Conservation (phyloP, 2,888 invertebrate species). For the Hofmannophila pseudospretella region DNA sequence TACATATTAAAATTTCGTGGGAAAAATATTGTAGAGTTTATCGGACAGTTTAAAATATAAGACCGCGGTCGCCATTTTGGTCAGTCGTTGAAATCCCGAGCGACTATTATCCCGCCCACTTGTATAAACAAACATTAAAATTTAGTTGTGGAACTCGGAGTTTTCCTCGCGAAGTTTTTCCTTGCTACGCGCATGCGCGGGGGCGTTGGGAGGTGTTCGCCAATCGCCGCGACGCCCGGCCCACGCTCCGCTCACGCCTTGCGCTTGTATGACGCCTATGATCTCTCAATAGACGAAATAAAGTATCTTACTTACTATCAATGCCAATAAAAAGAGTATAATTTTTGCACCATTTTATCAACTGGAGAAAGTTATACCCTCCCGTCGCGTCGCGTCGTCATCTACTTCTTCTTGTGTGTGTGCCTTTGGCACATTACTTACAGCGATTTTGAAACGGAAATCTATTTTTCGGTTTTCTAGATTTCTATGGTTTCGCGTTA, state of each 20-base stretch:
- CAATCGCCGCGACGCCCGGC: constrained; percentile 66
- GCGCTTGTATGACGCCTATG: constrained; percentile 11
- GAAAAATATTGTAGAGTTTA: constrained; percentile 5
- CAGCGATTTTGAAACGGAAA: too few species aligned
- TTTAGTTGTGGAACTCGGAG: constrained; percentile 42
- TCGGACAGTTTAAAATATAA: constrained; percentile 7
- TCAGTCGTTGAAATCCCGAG: constrained; percentile 26
- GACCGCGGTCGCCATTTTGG: constrained; percentile 45
- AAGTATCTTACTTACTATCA: too few species aligned
- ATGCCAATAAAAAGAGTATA: neutral
- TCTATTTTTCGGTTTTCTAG: too few species aligned
- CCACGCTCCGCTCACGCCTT: constrained; percentile 48
- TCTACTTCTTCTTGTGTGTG: too few species aligned
- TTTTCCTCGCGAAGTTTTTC: constrained; percentile 66
- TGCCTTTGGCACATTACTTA: too few species aligned
- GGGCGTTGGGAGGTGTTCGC: constrained; percentile 78
- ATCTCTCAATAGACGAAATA: neutral
- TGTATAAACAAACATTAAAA: constrained; percentile 48
- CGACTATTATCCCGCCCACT: constrained; percentile 49
- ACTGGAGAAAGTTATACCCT: too few species aligned
- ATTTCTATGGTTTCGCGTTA: too few species aligned
- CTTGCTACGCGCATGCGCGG: constrained; percentile 69
- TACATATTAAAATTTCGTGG: constrained; percentile 1
- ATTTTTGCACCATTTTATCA: neutral
- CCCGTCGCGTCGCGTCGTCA: too few species aligned